Evolutionary conservation across 2,797 vertebrate genomes (phyloP).

Genomic region (Crotalus adamanteus): DNA sequence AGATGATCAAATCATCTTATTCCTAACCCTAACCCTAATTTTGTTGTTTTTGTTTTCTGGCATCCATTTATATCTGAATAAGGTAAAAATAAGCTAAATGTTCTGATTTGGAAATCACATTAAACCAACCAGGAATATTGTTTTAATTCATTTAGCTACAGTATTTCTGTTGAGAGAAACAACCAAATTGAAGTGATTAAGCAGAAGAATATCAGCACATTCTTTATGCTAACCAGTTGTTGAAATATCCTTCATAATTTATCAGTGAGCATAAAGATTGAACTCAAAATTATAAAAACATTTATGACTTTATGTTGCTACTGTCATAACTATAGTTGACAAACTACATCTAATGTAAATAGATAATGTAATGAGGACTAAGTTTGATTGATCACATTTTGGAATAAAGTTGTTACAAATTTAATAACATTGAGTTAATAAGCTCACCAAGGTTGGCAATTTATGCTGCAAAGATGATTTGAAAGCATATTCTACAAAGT

Average conservation of each 20-base stretch:
- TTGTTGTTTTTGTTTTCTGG: background rate
- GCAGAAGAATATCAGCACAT: background rate
- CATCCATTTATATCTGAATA: background rate
- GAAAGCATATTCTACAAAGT: slow-evolving; percentile 18
- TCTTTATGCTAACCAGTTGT: background rate
- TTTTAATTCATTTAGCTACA: background rate
- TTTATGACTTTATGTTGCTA: background rate
- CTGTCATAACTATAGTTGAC: accelerated
- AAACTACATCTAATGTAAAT: accelerated
- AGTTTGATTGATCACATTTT: background rate
- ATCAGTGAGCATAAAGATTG: background rate
- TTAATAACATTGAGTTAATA: slow-evolving; percentile 35
- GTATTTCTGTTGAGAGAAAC: background rate
- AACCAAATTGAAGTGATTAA: background rate
- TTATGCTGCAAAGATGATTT: slow-evolving; percentile 19
- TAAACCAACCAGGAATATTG: background rate
- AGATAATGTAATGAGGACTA: background rate
- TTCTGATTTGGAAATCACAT: background rate
- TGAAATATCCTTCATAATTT: background rate
- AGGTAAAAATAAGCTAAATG: background rate
- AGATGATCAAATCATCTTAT: background rate
- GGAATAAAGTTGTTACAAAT: slow-evolving; percentile 15
- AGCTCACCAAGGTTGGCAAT: slow-evolving; percentile 29
- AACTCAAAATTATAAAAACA: background rate
- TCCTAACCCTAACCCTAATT: background rate